Base-by-base conservation (phyloP, 2,113 vertebrate genomes). In the Pedionomus torquatus region DNA sequence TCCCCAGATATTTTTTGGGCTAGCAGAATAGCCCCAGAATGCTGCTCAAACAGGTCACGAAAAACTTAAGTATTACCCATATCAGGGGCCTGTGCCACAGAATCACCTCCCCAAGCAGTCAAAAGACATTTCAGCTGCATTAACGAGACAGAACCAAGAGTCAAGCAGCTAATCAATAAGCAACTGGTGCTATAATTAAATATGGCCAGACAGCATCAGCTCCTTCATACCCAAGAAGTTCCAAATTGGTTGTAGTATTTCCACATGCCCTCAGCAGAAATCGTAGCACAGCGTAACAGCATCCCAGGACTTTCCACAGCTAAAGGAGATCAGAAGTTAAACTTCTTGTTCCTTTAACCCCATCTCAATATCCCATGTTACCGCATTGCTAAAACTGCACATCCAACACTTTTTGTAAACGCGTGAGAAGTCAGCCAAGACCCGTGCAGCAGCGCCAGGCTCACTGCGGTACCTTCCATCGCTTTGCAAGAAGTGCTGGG, bases 251-350 rank as follows among this genome's bases (percentile, higher is more conserved):
- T 65, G 51, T 24, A 57, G 13, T 58, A 52, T 83, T 95, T 87
- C 80, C 65, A 7, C 41, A 41, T 24, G 18, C 6, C 65, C 90
- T 33, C 93, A 69, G 19, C 66, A 81, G 66, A 87, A 90, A 87
- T 79, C 35, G 71, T 49, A 87, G n/a, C 82, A 87, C 33, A 77
- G 51, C 44, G 37, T 72, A 93, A 83, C 31, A 89, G 83, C 83
- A 91, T 95, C 94, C 86, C 77, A 89, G 83, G 90, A 94, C 83
- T 52, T 95, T 70, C 75, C 69, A 81, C 61, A 89, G 72, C 76
- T 83, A 44, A 70, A 86, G 63, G 46, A 93, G 55, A 92, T 83
- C 6, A 63, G 39, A 90, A 94, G 54, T 60, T 55, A 49, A 94
- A 75, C 17, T 63, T 28, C 49, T 51, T 31, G 21, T 49, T 86